These are phyloP conservation scores for Hirtodrosophila cameraria DNA, from an alignment of 2,888 invertebrate genomes.

Conservation along the genomic window DNA sequence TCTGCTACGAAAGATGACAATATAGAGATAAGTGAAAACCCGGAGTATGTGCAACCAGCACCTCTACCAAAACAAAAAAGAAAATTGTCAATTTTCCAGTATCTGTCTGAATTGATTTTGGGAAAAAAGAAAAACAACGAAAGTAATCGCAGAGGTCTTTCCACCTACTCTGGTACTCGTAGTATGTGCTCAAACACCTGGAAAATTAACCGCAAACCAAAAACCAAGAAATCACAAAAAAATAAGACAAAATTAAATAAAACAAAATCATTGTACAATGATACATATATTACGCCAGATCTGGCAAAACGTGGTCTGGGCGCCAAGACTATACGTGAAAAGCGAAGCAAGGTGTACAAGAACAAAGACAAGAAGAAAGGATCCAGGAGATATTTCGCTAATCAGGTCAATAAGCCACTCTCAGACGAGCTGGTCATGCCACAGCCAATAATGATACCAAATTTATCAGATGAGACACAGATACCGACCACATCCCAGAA, in stretches of 20 bases:
- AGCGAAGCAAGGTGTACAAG: background rate
- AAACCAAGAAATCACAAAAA: background rate
- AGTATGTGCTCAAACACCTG: background rate
- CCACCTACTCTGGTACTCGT: slow-evolving; percentile 14
- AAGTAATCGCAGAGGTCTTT: slow-evolving; percentile 15
- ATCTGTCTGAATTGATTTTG: slow-evolving; percentile 19
- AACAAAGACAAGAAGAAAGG: background rate
- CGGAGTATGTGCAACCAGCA: too few relatives aligned
- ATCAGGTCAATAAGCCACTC: background rate
- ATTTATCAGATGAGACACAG: background rate
- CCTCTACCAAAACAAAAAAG: background rate
- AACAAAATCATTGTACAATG: background rate
- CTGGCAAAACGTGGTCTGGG: slow-evolving; percentile 20
- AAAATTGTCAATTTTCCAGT: slow-evolving; percentile 12
- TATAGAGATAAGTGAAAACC: background rate
- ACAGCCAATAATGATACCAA: background rate
- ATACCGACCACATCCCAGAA: background rate
- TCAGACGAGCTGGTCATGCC: background rate
- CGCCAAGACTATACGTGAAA: background rate
- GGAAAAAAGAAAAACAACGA: background rate
- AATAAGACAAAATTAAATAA: background rate
- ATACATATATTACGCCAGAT: slow-evolving; percentile 23
- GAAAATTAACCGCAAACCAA: background rate
- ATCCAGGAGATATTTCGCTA: background rate
- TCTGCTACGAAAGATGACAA: background rate